Percentiles rank a stretch among this genome's conserved stretches.
These are phyloP conservation scores for Poeciliopsis paucimaculata DNA, from an alignment of 2,797 vertebrate species.

Conservation along the genomic window DNA sequence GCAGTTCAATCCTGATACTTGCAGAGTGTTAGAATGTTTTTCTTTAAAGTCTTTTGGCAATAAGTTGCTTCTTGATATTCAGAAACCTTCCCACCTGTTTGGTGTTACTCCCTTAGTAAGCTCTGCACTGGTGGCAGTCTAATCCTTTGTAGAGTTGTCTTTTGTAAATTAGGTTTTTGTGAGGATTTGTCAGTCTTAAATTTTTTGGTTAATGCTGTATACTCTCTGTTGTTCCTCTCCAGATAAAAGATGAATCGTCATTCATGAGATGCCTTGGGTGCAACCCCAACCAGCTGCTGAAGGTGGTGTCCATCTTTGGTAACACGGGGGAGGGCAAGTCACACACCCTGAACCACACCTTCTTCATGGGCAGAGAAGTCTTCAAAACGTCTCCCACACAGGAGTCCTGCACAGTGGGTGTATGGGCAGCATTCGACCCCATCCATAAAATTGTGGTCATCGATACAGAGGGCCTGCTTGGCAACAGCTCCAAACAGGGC, in stretches of 20 bases:
- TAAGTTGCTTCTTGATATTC: neutral
- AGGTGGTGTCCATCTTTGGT: conserved; percentile 98
- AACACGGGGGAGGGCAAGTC: conserved; percentile 99
- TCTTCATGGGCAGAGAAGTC: conserved; percentile 95
- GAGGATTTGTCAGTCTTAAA: neutral
- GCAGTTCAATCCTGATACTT: neutral
- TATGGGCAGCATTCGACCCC: conserved; percentile 96
- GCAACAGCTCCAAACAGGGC: conserved; percentile 93
- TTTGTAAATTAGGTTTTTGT: neutral
- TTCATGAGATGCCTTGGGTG: conserved; percentile 92
- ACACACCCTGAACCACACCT: conserved; percentile 97
- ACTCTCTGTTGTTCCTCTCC: conserved; percentile 7
- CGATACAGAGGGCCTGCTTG: conserved; percentile 95
- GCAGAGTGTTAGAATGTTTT: neutral
- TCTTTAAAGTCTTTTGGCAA: neutral
- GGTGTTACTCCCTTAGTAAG: neutral
- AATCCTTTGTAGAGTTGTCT: neutral
- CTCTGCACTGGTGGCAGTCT: neutral
- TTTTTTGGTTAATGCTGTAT: neutral
- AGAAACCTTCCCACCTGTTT: neutral
- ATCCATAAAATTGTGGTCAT: conserved; percentile 91
- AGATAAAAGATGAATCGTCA: conserved; percentile 91
- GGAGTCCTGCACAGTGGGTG: conserved; percentile 96
- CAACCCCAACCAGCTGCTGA: conserved; percentile 89
- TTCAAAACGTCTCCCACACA: conserved; percentile 97